Evolutionary conservation across 2,797 vertebrate genomes (phyloP), one percentile per base, ranked within the genome.

Genomic region (Heterohyrax brucei): DNA sequence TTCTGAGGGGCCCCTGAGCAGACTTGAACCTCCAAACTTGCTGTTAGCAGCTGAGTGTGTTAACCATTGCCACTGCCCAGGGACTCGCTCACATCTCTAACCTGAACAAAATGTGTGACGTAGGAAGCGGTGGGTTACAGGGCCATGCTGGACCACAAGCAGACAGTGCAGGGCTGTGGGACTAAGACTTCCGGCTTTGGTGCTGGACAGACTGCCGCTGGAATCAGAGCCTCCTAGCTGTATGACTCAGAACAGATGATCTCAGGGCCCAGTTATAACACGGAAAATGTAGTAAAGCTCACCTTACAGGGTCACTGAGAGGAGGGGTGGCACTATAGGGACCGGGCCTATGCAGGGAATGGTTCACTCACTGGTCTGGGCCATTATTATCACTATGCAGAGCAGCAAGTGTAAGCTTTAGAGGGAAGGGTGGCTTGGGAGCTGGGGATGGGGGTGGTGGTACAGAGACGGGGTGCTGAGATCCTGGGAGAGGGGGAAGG

Each of bases 251-350:
- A 33, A 24, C 22, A 33, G 66, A 2, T 2, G 50, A 13, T 77
- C 78, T 56, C 5, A 0, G 33, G 16, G 33, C 39, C 39, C 8
- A 14, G 24, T 3, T 86, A 26, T 28, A 53, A 87, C 30, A 13
- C 3, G 21, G 46, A 66, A 44, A 10, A 12, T 0, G 1, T 46
- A 46, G 12, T 4, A 61, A 62, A 61, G 24, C 53, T 56, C 13
- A 16, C 53, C 53, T 56, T 13, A 16, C 53, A 56, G 53, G 53
- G 44, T 2, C 12, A 72, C 10, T 22, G 48, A 22, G 89, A 78
- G 48, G 28, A 76, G n/a, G 2, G 22, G 28, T 0, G 3, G 16
- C 10, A 14, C n/a, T 28, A 0, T 10, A 56, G 44, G 44, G 26
- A 64, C 50, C 18, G 70, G n/a, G 19, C 33, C 33, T 44, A 33